Conservation (phyloP, 2,113 vertebrate genomes). For the Prietella phreatophila region DNA sequence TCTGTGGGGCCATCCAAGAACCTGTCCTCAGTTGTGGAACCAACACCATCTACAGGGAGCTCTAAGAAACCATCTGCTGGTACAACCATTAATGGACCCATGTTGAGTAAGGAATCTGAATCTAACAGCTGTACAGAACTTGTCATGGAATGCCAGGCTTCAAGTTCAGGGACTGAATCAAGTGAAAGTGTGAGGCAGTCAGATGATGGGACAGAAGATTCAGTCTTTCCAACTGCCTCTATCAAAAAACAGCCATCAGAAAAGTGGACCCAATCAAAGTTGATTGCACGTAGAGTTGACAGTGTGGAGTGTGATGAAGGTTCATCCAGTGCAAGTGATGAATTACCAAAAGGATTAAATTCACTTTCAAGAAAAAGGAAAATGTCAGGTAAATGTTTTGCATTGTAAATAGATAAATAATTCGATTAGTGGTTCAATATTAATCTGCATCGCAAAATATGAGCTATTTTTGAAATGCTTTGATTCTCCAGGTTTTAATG, state of each 20-base stretch:
- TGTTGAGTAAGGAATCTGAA: neutral
- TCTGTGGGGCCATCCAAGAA: neutral
- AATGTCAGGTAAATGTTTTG: conserved; percentile 33
- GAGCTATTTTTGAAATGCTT: neutral
- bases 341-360: conserved; percentile 12
- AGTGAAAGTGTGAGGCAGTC: neutral
- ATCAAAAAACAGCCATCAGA: conserved; percentile 8
- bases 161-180: conserved; percentile 8
- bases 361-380: conserved; percentile 36
- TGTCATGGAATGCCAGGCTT: conserved; percentile 11
- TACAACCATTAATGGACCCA: neutral
- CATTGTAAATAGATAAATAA: neutral
- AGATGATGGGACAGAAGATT: conserved; percentile 16
- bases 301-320: conserved; percentile 25
- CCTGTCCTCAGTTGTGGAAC: neutral
- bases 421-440: neutral
- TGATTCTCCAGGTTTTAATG: neutral
- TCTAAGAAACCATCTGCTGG: neutral
- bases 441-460: neutral
- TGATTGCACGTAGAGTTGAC: neutral
- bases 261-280: conserved; percentile 3
- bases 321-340: conserved; percentile 24
- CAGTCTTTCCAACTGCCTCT: conserved; percentile 11
- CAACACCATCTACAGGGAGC: neutral
- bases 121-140: neutral